Evolutionary conservation across 1,140 invertebrate species (phyloP), one percentile per base, ranked within the genome.

Genomic region (Bactericera cockerelli): DNA sequence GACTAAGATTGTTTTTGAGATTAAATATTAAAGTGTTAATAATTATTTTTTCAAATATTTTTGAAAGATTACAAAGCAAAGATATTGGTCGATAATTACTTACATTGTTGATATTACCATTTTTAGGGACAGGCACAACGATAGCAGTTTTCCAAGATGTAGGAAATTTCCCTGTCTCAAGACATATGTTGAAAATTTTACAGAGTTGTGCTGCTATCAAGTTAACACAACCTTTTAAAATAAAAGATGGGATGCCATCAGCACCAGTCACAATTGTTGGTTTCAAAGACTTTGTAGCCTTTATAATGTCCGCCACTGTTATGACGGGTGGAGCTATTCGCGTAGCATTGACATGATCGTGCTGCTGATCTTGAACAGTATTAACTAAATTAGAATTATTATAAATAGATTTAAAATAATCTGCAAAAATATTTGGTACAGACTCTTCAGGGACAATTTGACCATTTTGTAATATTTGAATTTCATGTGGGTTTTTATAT

Each of bases 21-120:
- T 59, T 65, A 59, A 60, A 65, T 26, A 56, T 21, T 4, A 68
- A 11, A n/a, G 64, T 22, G 10, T 58, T 61, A 8, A 65, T 63
- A 28, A 65, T 58, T 10, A 65, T 62, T 59, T 38, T n/a, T n/a
- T n/a, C n/a, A n/a, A n/a, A n/a, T n/a, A n/a, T n/a, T n/a, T n/a
- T n/a, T n/a, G n/a, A n/a, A 0, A 63, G 19, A 14, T 38, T 58
- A 24, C 59, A 63, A 0, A 63, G 25, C 0, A 65, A 39, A 3
- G 62, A 22, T 11, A 65, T 66, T 1, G 62, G 64, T n/a, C 64
- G 21, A 11, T 64, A 60, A 22, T 59, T 60, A 1, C 42, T 42
- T 2, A 13, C 2, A 33, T 56, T 55, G 24, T 11, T 11, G 38
- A 61, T 64, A n/a, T n/a, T n/a, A n/a, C n/a, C n/a, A n/a, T n/a